A percentile compares a stretch with the other conserved stretches of the same genome.
These are phyloP conservation scores for Typhlomys cinereus DNA, from an alignment of 2,113 vertebrate genomes.

Conservation along the genomic window DNA sequence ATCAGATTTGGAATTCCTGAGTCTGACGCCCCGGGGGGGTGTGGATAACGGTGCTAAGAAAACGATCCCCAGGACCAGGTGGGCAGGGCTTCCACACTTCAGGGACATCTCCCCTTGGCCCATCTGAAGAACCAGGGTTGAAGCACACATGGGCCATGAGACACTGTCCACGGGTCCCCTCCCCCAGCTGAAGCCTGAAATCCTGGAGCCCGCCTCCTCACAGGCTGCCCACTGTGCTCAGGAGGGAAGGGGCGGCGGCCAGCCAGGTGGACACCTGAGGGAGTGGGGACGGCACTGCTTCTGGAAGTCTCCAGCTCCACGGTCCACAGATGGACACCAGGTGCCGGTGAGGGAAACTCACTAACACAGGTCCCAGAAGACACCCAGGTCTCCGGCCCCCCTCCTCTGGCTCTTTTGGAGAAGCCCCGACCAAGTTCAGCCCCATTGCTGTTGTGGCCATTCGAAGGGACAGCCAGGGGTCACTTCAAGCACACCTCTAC, in stretches of 20 bases:
- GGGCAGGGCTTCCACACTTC: background rate
- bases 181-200: background rate
- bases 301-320: background rate
- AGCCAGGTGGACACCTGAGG: background rate
- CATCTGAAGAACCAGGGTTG: no score
- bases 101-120: background rate
- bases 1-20: background rate
- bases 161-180: no score
- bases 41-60: background rate
- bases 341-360: background rate
- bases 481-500: background rate
- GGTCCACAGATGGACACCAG: background rate
- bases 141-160: background rate
- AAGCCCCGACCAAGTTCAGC: background rate
- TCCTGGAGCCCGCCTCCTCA: background rate
- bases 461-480: constrained; percentile 30
- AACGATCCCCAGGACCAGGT: background rate
- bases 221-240: background rate
- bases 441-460: background rate
- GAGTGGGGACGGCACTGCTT: background rate
- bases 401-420: background rate
- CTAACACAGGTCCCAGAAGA: no score
- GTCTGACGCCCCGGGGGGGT: background rate
- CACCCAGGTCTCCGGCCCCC: background rate
- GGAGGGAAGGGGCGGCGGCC: background rate